Percentiles rank a stretch among this genome's conserved stretches.
Conservation (phyloP, 2,888 invertebrate genomes). For the Ischnura elegans region DNA sequence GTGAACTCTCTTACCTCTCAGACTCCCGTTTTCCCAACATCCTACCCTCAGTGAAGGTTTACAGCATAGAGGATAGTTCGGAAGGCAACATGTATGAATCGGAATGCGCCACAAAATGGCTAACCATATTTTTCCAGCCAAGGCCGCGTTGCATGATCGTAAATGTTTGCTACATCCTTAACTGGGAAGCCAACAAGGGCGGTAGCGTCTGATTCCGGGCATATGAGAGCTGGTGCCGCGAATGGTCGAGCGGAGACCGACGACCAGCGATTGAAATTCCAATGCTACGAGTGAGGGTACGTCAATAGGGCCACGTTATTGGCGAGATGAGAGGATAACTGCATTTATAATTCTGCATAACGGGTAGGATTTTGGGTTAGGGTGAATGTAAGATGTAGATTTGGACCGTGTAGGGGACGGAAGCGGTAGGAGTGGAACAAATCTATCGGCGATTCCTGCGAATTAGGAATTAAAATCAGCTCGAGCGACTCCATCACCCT, state of each 20-base stretch:
- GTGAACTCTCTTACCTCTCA: too few species aligned
- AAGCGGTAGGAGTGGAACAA: neutral
- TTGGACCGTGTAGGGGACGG: neutral
- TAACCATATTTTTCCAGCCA: too few species aligned
- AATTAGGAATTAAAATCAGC: neutral
- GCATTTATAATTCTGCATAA: conserved; percentile 9
- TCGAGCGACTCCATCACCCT: neutral
- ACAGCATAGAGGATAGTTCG: too few species aligned
- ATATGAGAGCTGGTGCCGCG: neutral
- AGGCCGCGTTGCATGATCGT: too few species aligned
- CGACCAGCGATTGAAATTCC: conserved; percentile 25
- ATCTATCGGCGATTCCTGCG: neutral
- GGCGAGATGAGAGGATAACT: conserved; percentile 33
- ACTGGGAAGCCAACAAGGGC: too few species aligned
- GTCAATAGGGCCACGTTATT: conserved; percentile 27
- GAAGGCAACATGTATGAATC: too few species aligned
- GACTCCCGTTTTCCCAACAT: too few species aligned
- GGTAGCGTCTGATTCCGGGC: too few species aligned
- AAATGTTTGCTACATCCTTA: too few species aligned
- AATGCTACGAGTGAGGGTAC: neutral
- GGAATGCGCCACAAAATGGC: too few species aligned
- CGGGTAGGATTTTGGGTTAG: neutral
- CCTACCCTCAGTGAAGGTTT: too few species aligned
- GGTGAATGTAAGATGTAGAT: too few species aligned
- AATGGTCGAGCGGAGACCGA: neutral